Evolutionary conservation across 2,888 invertebrate genomes (phyloP), one percentile per base, ranked within the genome.

Genomic region (Drosophila suboccidentalis): DNA sequence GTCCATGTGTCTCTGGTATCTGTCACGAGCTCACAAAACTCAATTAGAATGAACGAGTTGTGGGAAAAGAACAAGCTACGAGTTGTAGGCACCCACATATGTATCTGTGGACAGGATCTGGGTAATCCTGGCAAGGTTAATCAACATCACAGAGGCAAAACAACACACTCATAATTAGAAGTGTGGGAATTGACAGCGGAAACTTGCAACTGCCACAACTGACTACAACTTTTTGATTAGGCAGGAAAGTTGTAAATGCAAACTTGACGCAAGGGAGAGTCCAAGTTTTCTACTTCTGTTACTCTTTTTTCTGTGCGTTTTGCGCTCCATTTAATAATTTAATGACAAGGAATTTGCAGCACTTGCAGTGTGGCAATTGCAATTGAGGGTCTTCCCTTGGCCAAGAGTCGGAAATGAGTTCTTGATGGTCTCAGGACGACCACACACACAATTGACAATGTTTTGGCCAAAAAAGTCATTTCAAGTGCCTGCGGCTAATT

Each of bases 251-350:
- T 60, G 60, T 38, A 38, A 69, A 13, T 43, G 43, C 63, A 53
- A 46, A 55, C 38, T 54, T 43, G 13, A 29, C 13, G 29, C 36
- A 26, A 50, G 36, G 36, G 36, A 38, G 10, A 36, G 19, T n/a
- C 22, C 34, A 22, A 46, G 46, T 47, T 22, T 41, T 58, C 64
- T 47, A 60, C 26, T 22, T 38, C 11, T 34, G n/a, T 6, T 9
- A 8, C 10, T 36, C 6, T 1, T 36, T 11, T 47, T 10, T 17
- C 10, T 29, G 5, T 47, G 36, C 32, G 17, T 39, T 49, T 63
- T 69, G 60, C 76, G 76, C 82, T 84, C 70, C 74, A 86, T 82
- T 85, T 86, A 85, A 82, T 82, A 83, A 79, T 82, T 84, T 83
- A 83, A 83, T 78, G 82, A 49, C 64, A 22, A 62, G 64, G 54